Percentiles rank a stretch among this genome's conserved stretches.
phyloP scores from a whole-genome alignment of 2,888 invertebrate species.

The Leucophora obtusa region DNA sequence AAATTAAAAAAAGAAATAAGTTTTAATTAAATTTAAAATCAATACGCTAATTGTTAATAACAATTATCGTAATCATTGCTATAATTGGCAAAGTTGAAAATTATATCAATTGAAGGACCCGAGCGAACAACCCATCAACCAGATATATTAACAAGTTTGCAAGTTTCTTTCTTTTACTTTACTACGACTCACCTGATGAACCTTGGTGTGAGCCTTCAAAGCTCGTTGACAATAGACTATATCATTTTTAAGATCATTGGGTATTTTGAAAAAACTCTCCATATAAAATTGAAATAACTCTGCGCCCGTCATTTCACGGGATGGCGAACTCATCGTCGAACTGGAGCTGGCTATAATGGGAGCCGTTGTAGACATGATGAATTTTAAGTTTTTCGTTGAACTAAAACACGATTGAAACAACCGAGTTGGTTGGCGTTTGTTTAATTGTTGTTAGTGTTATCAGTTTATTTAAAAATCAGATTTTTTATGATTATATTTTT shows the following conservation, averaged over 20 bases:
- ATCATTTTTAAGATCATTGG: constrained; percentile 75
- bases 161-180: constrained; percentile 19
- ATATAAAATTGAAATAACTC: constrained; percentile 70
- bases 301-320: constrained; percentile 48
- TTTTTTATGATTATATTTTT: not conserved
- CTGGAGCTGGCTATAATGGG: constrained; percentile 66
- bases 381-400: not conserved
- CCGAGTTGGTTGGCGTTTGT: constrained; percentile 48
- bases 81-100: not conserved
- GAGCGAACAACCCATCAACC: not conserved
- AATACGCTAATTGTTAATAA: constrained; percentile 16
- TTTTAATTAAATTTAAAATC: constrained; percentile 20
- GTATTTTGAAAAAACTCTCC: constrained; percentile 73
- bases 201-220: constrained; percentile 74
- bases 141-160: constrained; percentile 35
- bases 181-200: constrained; percentile 74
- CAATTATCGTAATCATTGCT: not conserved
- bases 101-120: not conserved
- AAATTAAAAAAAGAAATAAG: constrained; percentile 16
- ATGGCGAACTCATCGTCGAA: constrained; percentile 52
- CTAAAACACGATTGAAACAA: constrained; percentile 42
- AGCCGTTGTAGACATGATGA: constrained; percentile 60
- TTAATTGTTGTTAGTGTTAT: constrained; percentile 15
- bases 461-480: not conserved
- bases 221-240: constrained; percentile 77